Evolutionary conservation across 2,888 invertebrate genomes (phyloP), one percentile per base, ranked within the genome.

Genomic region (Apodemia hepburni): DNA sequence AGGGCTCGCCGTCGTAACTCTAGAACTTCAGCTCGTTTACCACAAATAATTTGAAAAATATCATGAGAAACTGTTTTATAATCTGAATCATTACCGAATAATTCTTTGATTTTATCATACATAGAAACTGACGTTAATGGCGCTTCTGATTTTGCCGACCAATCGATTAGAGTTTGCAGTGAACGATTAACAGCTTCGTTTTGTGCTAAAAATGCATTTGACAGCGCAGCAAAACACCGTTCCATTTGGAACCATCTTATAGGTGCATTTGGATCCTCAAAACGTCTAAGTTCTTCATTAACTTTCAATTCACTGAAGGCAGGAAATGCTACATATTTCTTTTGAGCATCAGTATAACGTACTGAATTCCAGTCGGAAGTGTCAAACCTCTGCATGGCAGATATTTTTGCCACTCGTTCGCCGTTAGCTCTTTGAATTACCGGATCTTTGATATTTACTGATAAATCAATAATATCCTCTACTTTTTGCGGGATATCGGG

Each of bases 221-320:
- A 66, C 35, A 68, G 60, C 1, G 68, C 66, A 5, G 68, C 68
- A 57, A 66, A 67, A 58, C 64, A 67, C 45, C 66, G 66, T 64
- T 69, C 67, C 63, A 67, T 65, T 61, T 66, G 64, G 35, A 61
- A 61, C 64, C 64, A 66, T 22, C 33, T 58, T 0, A 65, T 9
- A 0, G 60, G 65, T n/a, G 58, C n/a, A 17, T 9, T 45, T 6
- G 60, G 57, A 33, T 64, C 61, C n/a, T 66, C 65, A n/a, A 69
- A 64, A 45, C 58, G 51, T 45, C 63, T 38, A 15, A 69, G 38
- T 22, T 69, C 65, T 18, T 70, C 66, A 62, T 70, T 70, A 5
- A 68, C 61, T 63, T 61, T 69, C 35, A 67, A 29, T 22, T 70
- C 69, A 0, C 62, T 60, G 47, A 70, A 70, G 15, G 61, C 67